Conservation (phyloP, 2,113 vertebrate genomes). For the Oreocharis arfaki region DNA sequence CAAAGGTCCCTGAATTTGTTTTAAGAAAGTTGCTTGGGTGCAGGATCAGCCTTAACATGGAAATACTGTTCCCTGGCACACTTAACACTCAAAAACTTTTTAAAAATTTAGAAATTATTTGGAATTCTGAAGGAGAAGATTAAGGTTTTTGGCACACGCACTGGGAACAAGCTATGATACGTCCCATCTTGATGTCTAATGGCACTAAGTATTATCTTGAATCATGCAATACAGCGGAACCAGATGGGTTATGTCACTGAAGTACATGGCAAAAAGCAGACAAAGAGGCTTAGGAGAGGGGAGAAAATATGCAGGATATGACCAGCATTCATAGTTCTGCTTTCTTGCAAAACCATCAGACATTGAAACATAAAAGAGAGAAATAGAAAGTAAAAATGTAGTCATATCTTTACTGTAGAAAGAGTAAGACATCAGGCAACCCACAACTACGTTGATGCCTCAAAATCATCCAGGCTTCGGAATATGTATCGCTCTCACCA, state of each 20-base stretch:
- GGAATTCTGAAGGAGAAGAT: not conserved
- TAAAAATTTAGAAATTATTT: not conserved
- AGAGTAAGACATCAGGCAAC: not conserved
- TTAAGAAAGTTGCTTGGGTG: not conserved
- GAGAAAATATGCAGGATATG: not conserved
- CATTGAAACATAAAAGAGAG: not conserved
- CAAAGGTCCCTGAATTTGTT: not conserved
- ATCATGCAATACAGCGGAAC: not conserved
- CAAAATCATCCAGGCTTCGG: not conserved
- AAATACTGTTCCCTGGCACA: not conserved
- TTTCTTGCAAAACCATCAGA: slow-evolving; percentile 7
- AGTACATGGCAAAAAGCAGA: not conserved
- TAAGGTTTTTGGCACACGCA: not conserved
- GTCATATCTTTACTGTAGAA: not conserved
- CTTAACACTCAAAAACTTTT: not conserved
- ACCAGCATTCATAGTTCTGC: not conserved
- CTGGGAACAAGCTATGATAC: not conserved
- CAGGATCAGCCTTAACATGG: not conserved
- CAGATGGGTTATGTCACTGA: slow-evolving; percentile 14
- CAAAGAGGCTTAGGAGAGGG: not conserved
- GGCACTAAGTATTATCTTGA: not conserved
- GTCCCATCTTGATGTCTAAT: not conserved
- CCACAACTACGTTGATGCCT: not conserved
- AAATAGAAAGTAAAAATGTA: not conserved
- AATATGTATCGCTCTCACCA: not conserved